Percentiles rank a stretch among this genome's conserved stretches.
phyloP scores from a whole-genome alignment of 2,797 vertebrate genomes.

The Typhlichthys eigenmanni region DNA sequence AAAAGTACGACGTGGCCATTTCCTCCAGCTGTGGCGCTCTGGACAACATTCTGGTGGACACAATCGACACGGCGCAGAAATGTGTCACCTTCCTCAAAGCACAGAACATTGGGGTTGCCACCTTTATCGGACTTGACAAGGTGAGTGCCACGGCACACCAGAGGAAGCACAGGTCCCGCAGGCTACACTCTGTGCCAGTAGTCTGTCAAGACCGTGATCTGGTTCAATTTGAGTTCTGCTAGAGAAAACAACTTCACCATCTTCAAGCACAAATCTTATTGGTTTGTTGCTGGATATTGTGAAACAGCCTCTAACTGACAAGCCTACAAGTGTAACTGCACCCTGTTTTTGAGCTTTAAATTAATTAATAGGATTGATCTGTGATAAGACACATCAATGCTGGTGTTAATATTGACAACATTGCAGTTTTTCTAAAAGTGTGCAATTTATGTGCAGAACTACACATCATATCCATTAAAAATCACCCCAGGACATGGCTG shows the following conservation, averaged over 20 bases:
- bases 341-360: not conserved
- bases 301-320: not conserved
- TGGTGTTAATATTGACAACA: too few relatives aligned
- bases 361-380: too few relatives aligned
- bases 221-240: conserved; percentile 26
- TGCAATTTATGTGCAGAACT: too few relatives aligned
- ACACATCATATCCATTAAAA: too few relatives aligned
- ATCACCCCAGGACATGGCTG: too few relatives aligned
- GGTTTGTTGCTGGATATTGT: conserved; percentile 2
- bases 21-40: conserved; percentile 91
- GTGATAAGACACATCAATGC: too few relatives aligned
- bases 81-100: conserved; percentile 94
- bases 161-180: not conserved
- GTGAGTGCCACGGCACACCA: conserved; percentile 59
- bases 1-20: conserved; percentile 92
- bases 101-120: conserved; percentile 87
- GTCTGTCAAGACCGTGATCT: conserved; percentile 10
- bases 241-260: not conserved
- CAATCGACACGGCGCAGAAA: conserved; percentile 92
- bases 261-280: conserved; percentile 2
- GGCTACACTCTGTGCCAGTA: conserved; percentile 7
- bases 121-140: conserved; percentile 97
- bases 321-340: too few relatives aligned
- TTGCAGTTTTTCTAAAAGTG: too few relatives aligned
- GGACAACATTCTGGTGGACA: conserved; percentile 94